Evolutionary conservation across 2,797 vertebrate genomes (phyloP).

Genomic region (Danio albolineatus): DNA sequence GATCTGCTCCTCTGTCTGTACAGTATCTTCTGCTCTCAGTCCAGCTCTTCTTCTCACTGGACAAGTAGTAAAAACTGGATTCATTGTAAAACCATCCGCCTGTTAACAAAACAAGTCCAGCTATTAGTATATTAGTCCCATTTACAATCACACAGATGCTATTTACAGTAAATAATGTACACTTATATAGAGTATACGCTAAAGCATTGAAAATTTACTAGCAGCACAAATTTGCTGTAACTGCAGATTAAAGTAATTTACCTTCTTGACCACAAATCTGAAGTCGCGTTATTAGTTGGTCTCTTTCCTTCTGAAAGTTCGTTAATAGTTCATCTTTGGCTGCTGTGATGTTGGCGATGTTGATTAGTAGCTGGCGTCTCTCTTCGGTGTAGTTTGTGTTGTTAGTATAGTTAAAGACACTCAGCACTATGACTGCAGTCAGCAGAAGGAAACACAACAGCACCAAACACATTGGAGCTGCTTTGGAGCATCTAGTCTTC

Average conservation of each 20-base stretch:
- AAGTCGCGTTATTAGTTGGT: no score
- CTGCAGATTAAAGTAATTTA: no score
- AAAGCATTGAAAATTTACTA: no score
- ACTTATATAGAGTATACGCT: neutral
- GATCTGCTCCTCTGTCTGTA: slow-evolving; percentile 1
- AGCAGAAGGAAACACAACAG: slow-evolving; percentile 34
- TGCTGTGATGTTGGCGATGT: neutral
- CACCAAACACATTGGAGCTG: slow-evolving; percentile 8
- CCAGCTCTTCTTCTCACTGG: neutral
- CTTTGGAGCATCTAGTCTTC: neutral
- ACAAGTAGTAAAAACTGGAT: neutral
- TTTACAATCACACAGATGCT: no score
- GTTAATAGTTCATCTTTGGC: neutral
- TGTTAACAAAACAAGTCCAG: neutral
- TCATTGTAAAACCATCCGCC: slow-evolving; percentile 7
- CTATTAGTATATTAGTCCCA: neutral
- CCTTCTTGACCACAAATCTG: no score
- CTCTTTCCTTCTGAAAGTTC: neutral
- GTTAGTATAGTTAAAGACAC: neutral
- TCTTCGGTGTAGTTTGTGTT: neutral
- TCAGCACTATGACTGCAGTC: slow-evolving; percentile 14
- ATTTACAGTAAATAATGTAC: neutral
- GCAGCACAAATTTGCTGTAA: no score
- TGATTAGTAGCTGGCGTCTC: neutral
- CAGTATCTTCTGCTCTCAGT: neutral